Conservation (phyloP, 2,113 vertebrate genomes). For the Brachionichthys hirsutus region DNA sequence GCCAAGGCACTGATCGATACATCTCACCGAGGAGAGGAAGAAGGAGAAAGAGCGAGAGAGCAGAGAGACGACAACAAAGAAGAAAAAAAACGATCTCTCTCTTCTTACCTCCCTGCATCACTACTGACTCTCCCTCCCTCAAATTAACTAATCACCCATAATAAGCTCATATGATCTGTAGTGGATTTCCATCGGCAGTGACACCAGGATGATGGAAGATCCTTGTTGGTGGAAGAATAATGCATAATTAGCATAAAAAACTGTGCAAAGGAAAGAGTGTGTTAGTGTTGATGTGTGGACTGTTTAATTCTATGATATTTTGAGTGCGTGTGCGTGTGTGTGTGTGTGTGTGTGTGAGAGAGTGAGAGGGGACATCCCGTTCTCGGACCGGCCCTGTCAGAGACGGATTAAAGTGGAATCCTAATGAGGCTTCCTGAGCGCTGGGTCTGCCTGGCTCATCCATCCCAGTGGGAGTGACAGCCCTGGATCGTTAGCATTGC, state of each 20-base stretch:
- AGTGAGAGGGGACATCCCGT: constrained; percentile 56
- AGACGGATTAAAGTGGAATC: constrained; percentile 97
- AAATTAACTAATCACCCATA: constrained; percentile 90
- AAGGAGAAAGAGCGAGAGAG: constrained; percentile 10
- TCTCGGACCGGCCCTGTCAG: constrained; percentile 83
- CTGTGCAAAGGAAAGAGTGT: constrained; percentile 38
- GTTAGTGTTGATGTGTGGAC: constrained; percentile 28
- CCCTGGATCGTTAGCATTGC: constrained; percentile 90
- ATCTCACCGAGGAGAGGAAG: constrained; percentile 39
- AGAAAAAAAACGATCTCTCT: constrained; percentile 52
- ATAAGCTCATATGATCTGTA: constrained; percentile 92
- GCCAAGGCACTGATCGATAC: constrained; percentile 65
- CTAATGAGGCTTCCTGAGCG: constrained; percentile 86
- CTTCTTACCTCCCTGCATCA: constrained; percentile 58
- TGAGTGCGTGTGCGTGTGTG: constrained; percentile 16
- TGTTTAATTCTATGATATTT: constrained; percentile 11
- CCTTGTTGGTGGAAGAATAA: constrained; percentile 82
- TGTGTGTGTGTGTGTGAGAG: constrained; percentile 15
- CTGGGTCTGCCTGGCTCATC: constrained; percentile 85
- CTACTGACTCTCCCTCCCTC: constrained; percentile 51
- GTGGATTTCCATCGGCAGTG: constrained; percentile 86
- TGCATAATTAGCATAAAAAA: constrained; percentile 86
- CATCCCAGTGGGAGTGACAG: constrained; percentile 85
- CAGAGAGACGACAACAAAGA: constrained; percentile 34
- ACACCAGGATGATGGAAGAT: constrained; percentile 86